phyloP scores from a whole-genome alignment of 2,888 invertebrate genomes.

The Trachelus tabidus region DNA sequence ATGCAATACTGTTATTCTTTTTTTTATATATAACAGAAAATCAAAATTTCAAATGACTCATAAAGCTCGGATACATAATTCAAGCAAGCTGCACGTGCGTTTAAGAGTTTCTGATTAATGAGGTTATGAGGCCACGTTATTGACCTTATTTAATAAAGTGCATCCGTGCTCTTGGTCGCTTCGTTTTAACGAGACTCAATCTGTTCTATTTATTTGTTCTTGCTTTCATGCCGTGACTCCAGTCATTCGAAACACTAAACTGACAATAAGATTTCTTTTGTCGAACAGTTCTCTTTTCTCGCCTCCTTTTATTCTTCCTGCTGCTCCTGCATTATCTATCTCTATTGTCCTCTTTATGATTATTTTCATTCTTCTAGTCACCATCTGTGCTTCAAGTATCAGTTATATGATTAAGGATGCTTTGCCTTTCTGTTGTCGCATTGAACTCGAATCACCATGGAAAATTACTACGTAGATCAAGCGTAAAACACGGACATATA shows the following conservation, averaged over 20 bases:
- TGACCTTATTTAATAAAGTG: slow-evolving; percentile 1
- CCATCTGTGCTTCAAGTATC: background rate
- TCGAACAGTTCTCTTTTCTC: background rate
- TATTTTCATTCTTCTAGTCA: background rate
- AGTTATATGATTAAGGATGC: background rate
- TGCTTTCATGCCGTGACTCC: background rate
- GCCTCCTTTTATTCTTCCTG: background rate
- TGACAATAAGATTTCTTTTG: background rate
- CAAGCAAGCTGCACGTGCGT: background rate
- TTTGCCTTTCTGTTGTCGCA: background rate
- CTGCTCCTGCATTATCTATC: background rate
- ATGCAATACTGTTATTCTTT: too few species aligned
- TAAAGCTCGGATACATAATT: background rate
- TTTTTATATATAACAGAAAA: too few species aligned
- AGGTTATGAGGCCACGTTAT: background rate
- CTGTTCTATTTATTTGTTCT: background rate
- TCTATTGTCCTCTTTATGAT: background rate
- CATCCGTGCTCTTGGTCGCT: background rate
- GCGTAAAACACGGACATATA: background rate
- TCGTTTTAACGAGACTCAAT: background rate
- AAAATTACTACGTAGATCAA: background rate
- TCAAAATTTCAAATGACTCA: too few species aligned
- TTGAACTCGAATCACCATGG: background rate
- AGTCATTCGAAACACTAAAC: background rate
- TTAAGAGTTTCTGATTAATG: background rate